Evolutionary conservation across 2,797 vertebrate species (phyloP).

Genomic region (Gambelia wislizenii): DNA sequence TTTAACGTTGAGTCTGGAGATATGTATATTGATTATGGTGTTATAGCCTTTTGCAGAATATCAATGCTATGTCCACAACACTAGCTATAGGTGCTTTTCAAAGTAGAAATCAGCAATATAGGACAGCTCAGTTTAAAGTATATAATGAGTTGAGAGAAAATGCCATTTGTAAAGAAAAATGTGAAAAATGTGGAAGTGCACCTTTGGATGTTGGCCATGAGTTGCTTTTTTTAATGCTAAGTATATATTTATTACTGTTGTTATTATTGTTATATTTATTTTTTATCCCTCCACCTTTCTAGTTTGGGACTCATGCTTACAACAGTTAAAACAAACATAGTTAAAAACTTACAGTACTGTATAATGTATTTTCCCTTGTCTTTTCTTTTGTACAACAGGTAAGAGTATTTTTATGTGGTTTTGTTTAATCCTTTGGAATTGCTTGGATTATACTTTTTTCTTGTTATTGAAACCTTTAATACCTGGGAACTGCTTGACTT

Average conservation of each 20-base stretch:
- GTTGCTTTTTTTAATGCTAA: neutral
- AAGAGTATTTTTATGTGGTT: neutral
- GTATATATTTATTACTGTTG: too few species aligned
- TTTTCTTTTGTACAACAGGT: neutral
- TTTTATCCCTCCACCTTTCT: too few species aligned
- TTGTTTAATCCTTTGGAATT: constrained; percentile 3
- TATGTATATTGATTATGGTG: neutral
- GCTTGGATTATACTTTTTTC: constrained; percentile 19
- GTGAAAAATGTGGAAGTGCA: neutral
- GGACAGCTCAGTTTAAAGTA: neutral
- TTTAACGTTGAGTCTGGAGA: neutral
- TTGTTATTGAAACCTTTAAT: constrained; percentile 31
- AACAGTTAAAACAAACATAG: too few species aligned
- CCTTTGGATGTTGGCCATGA: neutral
- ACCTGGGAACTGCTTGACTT: neutral
- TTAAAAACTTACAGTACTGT: too few species aligned
- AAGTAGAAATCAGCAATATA: neutral
- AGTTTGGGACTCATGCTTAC: too few species aligned
- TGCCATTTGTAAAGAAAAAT: neutral
- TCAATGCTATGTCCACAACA: accelerated
- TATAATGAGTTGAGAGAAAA: neutral
- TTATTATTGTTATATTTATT: too few species aligned
- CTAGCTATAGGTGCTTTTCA: neutral
- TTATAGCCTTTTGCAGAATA: accelerated
- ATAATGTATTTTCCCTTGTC: neutral